Percentiles rank a stretch among this genome's conserved stretches.
phyloP scores from a whole-genome alignment of 2,797 vertebrate genomes.

The Sebastes oblongus region DNA sequence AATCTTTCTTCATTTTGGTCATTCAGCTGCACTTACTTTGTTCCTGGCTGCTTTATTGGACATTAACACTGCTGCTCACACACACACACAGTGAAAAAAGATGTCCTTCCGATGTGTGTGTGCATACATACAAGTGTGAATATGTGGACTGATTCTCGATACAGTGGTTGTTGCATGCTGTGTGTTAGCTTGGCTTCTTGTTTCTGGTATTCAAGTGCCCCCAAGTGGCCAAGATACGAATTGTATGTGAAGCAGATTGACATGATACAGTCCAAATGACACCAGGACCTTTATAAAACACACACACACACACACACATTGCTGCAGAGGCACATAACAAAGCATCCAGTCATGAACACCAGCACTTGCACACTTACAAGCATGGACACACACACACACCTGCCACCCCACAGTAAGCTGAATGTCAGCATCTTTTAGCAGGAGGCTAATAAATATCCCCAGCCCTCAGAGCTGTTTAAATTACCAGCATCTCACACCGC shows the following conservation, averaged over 20 bases:
- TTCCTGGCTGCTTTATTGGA: conserved; percentile 4
- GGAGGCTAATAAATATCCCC: conserved; percentile 58
- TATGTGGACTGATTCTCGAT: neutral
- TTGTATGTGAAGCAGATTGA: neutral
- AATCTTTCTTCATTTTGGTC: conserved; percentile 3
- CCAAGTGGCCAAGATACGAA: conserved; percentile 52
- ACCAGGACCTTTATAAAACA: neutral
- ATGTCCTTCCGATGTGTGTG: neutral
- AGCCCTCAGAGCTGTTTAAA: conserved; percentile 43
- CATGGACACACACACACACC: conserved; percentile 32
- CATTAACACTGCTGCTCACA: neutral
- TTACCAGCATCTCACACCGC: conserved; percentile 27
- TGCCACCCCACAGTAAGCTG: conserved; percentile 35
- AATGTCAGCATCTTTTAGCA: conserved; percentile 63
- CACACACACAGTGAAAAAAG: neutral
- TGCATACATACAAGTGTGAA: neutral
- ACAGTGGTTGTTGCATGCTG: neutral
- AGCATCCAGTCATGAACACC: neutral
- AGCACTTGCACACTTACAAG: neutral
- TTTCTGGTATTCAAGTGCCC: conserved; percentile 64
- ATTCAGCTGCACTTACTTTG: neutral
- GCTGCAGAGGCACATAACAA: conserved; percentile 9
- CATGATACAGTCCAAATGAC: neutral
- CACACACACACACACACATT: neutral
- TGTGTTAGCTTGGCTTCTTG: neutral